Base-by-base conservation (phyloP, 2,797 vertebrate species). In the Octomys mimax region DNA sequence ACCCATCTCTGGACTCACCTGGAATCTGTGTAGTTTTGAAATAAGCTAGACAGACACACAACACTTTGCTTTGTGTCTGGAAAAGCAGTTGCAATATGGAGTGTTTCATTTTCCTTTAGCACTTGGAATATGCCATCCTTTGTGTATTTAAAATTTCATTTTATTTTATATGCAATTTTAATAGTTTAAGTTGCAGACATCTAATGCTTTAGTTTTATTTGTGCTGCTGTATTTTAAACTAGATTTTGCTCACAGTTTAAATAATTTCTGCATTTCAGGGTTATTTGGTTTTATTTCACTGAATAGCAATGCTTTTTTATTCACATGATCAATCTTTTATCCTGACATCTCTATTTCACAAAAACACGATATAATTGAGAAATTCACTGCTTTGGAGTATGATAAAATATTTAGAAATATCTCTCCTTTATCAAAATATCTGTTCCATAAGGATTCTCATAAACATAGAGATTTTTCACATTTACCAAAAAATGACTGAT, bases 121-220 rank as follows among this genome's bases (percentile, higher is more conserved):
- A 73, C 21, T 95, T 96, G 54, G 82, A 93, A 93, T 91, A 87
- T 95, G 81, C 21, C 57, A 92, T 91, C 61, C n/a, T 88, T 92
- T 87, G 81, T 89, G 18, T 85, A 96, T 84, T 89, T 96, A 95
- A 95, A 79, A 80, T 75, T 33, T 95, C 39, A 81, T 89, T 95
- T 89, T 87, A 81, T 87, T 95, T 95, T 91, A 89, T 87, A 94
- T 89, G 36, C 10, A 71, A 71, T 87, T 97, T 96, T 88, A 97
- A 97, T 95, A 95, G 95, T 93, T 95, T 90, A 96, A 22, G n/a
- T 77, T 89, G 24, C 71, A 96, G 52, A 80, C 93, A n/a, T 92
- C 77, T 94, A 82, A 87, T 82, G 9, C 24, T 73, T 96, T 82
- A 96, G 66, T 66, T 89, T 95, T 79, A 75, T 90, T 96, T 92